These are phyloP conservation scores for Ophion ventricosus DNA, from an alignment of 2,888 invertebrate species.

Conservation along the genomic window DNA sequence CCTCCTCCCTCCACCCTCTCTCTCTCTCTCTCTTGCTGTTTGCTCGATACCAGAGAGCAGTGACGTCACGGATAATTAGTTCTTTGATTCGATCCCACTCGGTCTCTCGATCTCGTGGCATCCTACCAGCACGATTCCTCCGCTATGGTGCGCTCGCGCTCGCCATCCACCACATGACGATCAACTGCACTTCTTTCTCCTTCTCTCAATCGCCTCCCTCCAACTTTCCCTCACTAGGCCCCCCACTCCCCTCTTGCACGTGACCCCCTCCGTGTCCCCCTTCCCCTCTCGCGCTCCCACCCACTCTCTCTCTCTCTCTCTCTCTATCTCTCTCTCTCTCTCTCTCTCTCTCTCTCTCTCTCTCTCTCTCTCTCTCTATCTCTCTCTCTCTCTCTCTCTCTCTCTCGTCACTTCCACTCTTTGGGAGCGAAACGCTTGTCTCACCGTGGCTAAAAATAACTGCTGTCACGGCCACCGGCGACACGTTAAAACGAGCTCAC, in stretches of 20 bases:
- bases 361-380: conserved; percentile 65
- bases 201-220: conserved; percentile 46
- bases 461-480: conserved; percentile 82
- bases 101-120: conserved; percentile 28
- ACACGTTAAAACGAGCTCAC: conserved; percentile 78
- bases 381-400: conserved; percentile 38
- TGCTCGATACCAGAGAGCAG: conserved; percentile 74
- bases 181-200: conserved; percentile 41
- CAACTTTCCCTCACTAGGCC: conserved; percentile 31
- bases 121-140: conserved; percentile 14
- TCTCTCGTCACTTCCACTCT: conserved; percentile 56
- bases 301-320: conserved; percentile 47
- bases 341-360: conserved; percentile 46
- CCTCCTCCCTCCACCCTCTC: conserved; percentile 26
- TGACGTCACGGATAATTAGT: conserved; percentile 81
- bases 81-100: conserved; percentile 74
- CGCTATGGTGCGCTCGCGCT: conserved; percentile 25
- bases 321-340: conserved; percentile 47
- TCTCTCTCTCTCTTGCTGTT: conserved; percentile 11
- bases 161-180: conserved; percentile 42
- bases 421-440: conserved; percentile 79
- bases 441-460: conserved; percentile 82
- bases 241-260: conserved; percentile 33
- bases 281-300: conserved; percentile 35
- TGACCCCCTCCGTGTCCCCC: conserved; percentile 45